Evolutionary conservation across 2,113 vertebrate genomes (phyloP), one percentile per base, ranked within the genome.

Genomic region (Mormoops blainvillei): DNA sequence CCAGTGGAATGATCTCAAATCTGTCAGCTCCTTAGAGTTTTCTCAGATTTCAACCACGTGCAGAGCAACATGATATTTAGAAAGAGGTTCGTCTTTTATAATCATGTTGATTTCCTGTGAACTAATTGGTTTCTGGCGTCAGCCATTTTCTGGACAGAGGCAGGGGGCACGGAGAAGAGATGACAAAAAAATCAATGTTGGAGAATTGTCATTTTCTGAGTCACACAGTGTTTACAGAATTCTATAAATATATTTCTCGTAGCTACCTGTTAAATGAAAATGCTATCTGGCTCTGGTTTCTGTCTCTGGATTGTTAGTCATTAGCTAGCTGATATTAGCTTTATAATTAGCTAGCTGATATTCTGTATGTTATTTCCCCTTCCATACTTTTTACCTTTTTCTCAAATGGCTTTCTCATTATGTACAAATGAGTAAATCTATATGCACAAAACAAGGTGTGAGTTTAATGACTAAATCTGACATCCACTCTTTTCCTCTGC

Each of bases 91-190:
- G 26, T 73, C 26, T 65, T 50, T 68, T 65, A 71, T 33, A 77
- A 22, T 54, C 45, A 50, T 96, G 36, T 92, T 38, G 82, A 91
- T 97, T 94, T 94, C 61, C 81, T 90, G 43, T 91, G 52, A 77
- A 91, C 15, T 50, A 87, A 82, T 89, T 70, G 26, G 9, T 33
- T 73, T 87, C 56, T 77, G 31, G 9, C 24, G 18, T 91, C 58
- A 92, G 16, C 92, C 12, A 52, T 94, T 71, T 78, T 87, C 73
- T 71, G 5, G 48, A 93, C 38, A 87, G 52, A 87, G 7, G 11
- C 38, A 84, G 41, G 68, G 12, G 43, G 12, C 38, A 85, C 56
- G 22, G 43, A 58, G 67, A 89, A 82, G n/a, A 78, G 63, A 77
- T 36, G 58, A 41, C 8, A 77, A 73, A 78, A 78, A 71, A 95